Evolutionary conservation across 2,797 vertebrate species (phyloP).

Genomic region (Macropus fuliginosus): DNA sequence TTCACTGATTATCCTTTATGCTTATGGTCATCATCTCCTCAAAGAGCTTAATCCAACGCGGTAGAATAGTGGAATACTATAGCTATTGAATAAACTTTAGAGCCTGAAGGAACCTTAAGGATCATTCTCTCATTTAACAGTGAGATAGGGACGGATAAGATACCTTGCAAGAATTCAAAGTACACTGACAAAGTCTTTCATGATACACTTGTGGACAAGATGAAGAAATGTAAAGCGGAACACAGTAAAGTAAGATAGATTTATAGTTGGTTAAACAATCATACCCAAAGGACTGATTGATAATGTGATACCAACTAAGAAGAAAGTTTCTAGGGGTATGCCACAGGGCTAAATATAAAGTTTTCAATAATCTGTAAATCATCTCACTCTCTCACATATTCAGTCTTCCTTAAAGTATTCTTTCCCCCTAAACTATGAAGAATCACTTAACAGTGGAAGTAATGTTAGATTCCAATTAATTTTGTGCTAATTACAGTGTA

Average conservation of each 20-base stretch:
- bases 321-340: neutral
- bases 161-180: neutral
- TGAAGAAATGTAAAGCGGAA: neutral
- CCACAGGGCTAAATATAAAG: neutral
- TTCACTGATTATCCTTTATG: neutral
- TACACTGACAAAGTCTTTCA: neutral
- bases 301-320: neutral
- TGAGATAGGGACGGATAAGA: neutral
- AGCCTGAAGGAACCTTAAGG: neutral
- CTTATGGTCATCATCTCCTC: neutral
- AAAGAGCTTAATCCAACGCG: neutral
- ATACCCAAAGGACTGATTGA: neutral
- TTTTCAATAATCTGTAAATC: neutral
- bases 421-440: neutral
- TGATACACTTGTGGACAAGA: neutral
- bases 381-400: neutral
- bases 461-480: slow-evolving; percentile 47
- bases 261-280: neutral
- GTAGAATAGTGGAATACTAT: neutral
- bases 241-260: neutral
- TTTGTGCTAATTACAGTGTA: slow-evolving; percentile 40
- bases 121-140: neutral
- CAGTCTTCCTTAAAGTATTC: neutral
- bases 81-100: neutral
- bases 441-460: slow-evolving; percentile 29